These are phyloP conservation scores for Lucifuga dentata DNA, from an alignment of 2,113 vertebrate species.

Conservation along the genomic window DNA sequence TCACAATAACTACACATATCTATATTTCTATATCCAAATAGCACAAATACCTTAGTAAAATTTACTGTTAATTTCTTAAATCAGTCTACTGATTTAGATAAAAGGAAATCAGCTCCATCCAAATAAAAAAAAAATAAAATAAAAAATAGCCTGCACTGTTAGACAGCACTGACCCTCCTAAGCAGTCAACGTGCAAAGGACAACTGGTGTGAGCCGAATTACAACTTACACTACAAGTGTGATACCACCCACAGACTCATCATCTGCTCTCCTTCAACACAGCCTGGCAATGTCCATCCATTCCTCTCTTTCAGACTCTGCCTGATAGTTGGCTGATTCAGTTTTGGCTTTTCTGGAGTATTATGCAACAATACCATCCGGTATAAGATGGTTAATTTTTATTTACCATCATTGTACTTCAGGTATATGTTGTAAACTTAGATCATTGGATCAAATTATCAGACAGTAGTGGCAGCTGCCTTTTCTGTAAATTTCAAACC, in stretches of 20 bases:
- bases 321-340: not conserved
- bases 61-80: not conserved
- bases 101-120: not conserved
- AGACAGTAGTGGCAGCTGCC: not conserved
- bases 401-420: not conserved
- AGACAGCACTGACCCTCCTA: conserved; percentile 8
- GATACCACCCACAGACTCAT: conserved; percentile 70
- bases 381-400: not conserved
- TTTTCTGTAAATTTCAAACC: conserved; percentile 17
- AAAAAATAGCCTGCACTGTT: not conserved
- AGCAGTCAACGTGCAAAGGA: conserved; percentile 22
- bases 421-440: not conserved
- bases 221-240: conserved; percentile 57
- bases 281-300: conserved; percentile 9
- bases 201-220: conserved; percentile 65
- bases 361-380: not conserved
- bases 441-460: too few relatives aligned
- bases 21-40: too few relatives aligned
- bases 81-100: not conserved
- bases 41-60: not conserved
- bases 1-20: too few relatives aligned
- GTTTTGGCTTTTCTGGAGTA: conserved; percentile 7
- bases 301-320: conserved; percentile 24
- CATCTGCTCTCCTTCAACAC: conserved; percentile 61
- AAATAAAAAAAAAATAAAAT: not conserved